Base-by-base conservation (phyloP, 2,888 invertebrate species). In the Lepeophtheirus nordmannii region DNA sequence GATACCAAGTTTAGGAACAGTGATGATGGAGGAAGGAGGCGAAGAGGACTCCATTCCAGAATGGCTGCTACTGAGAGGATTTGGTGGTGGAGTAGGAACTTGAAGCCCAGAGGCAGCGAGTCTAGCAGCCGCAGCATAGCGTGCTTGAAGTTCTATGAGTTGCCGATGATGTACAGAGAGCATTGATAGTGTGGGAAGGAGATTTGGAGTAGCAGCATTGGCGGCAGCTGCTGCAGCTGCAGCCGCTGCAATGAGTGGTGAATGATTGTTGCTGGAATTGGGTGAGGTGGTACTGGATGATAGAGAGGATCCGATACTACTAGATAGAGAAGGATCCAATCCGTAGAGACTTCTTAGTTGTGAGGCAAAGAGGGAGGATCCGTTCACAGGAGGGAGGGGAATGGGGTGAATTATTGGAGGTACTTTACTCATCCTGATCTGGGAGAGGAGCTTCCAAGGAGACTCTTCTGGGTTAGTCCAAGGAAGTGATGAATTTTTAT, bases 101-200 rank as follows among this genome's bases (percentile, higher is more conserved):
- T 17, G n/a, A 17, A n/a, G n/a, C 3, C 53, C 53, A 22, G 14
- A 23, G 14, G 58, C 58, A 12, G 58, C 22, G 22, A 58, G 58
- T 8, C 58, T 14, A 20, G 14, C 20, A 12, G 23, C 46, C 3
- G 63, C 63, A n/a, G 53, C 53, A 62, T 65, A 65, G 17, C 65
- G 22, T 58, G 46, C 56, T 58, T 65, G 65, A n/a, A 65, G 58
- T 23, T 65, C 65, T 17, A 65, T 17, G 14, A 65, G 39, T 58
- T 65, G 65, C 17, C 65, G 22, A 8, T 65, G 65, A n/a, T 62
- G 62, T 20, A 23, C 62, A 14, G 39, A 39, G 17, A 62, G 41
- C 10, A 41, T 17, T 14, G 62, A 62, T n/a, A 62, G 53, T 14
- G 17, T 46, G 8, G 53, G n/a, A n/a, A n/a, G 14, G 8, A 46